Base-by-base conservation (phyloP, 2,113 vertebrate species). In the Colistium nudipinnis region DNA sequence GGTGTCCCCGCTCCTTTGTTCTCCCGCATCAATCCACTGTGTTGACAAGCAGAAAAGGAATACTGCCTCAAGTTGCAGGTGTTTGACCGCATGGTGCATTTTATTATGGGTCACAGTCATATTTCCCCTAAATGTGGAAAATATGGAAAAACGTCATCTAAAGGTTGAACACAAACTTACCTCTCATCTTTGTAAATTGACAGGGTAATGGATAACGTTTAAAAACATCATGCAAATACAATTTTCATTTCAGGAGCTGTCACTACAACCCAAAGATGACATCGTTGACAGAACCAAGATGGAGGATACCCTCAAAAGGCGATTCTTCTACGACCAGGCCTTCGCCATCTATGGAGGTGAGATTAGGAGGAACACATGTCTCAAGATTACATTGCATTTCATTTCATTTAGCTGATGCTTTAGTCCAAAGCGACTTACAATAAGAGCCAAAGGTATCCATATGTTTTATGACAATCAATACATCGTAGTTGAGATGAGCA, bases 341-440 rank as follows among this genome's bases (percentile, higher is more conserved):
- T 99, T 99, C 76, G 95, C 98, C 77, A 99, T 99, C 89, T 99
- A 99, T 74, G 98, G 98, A 94, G 98, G 98, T 99, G 89, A 14
- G 68, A n/a, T 17, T n/a, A n/a, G n/a, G n/a, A n/a, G n/a, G n/a
- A n/a, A n/a, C n/a, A n/a, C n/a, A n/a, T n/a, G n/a, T n/a, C n/a
- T n/a, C n/a, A n/a, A n/a, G n/a, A n/a, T n/a, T n/a, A n/a, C n/a
- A n/a, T n/a, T n/a, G n/a, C n/a, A n/a, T n/a, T n/a, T n/a, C n/a
- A n/a, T n/a, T n/a, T n/a, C n/a, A n/a, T n/a, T n/a, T n/a, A n/a
- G n/a, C n/a, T n/a, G n/a, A n/a, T n/a, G n/a, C n/a, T n/a, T n/a
- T n/a, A n/a, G n/a, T n/a, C n/a, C n/a, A n/a, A n/a, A n/a, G n/a
- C n/a, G n/a, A n/a, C n/a, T n/a, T n/a, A n/a, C n/a, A n/a, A n/a